Base-by-base conservation (phyloP, 1,140 invertebrate species). In the Apolygus lucorum region DNA sequence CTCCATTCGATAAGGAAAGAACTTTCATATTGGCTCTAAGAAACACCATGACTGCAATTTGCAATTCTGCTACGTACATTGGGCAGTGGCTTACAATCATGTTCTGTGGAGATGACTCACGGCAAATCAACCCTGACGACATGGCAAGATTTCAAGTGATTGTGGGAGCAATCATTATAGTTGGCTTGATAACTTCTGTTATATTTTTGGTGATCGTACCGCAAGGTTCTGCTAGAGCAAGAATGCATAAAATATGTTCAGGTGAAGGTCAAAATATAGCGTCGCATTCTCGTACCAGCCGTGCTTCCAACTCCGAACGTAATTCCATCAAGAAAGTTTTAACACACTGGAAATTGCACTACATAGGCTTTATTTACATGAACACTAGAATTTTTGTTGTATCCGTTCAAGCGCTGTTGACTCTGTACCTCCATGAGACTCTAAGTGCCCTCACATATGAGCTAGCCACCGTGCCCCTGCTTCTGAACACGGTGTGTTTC, bases 351-450 rank as follows among this genome's bases (percentile, higher is more conserved):
- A 26, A 2, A 11, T 29, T 71, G 1, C 68, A 71, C 29, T 66
- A 71, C 63, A 67, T 71, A 28, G 93, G 88, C 59, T 76, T 87
- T 0, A 80, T 96, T 54, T 98, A 98, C 77, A 96, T 96, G 91
- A 84, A 86, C 26, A 92, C 93, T 14, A 83, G 95, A 75, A 79
- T 98, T 49, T 92, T 90, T 77, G 88, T 94, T 8, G 98, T 97
- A 82, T 81, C 96, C 42, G 88, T 89, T 25, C 95, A 98, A 82
- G 88, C 93, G 25, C 92, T 96, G 74, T 84, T 96, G 62, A 93
- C 95, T 0, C 81, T 97, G 67, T 98, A 96, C 80, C 82, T 97
- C 17, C 91, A 93, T 76, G 87, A 90, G 70, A 88, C 88, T 2
- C 78, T 96, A 25, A 78, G 86, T 24, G 82, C 95, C 76, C 82